Evolutionary conservation across 37 sponge, comb jelly and placozoan species (phyloP).

Genomic region (Spongia lamella): DNA sequence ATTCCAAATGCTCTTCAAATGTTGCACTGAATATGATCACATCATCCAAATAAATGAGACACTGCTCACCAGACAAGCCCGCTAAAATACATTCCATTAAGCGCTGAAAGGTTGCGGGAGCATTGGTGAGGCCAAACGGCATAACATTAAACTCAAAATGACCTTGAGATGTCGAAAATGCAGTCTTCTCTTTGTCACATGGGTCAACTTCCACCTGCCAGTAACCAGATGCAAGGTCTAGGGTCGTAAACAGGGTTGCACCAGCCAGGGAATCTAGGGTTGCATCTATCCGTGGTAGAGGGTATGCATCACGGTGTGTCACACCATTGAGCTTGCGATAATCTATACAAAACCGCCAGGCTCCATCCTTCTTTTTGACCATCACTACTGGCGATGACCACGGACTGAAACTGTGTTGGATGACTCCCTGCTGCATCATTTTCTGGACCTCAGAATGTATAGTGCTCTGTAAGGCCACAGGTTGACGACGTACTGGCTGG

Average conservation of each 20-base stretch:
- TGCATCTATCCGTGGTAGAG: constrained; percentile 15
- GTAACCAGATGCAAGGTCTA: constrained; percentile 7
- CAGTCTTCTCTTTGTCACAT: constrained; percentile 13
- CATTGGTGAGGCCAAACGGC: constrained; percentile 20
- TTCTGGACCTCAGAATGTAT: not conserved
- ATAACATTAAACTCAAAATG: constrained; percentile 12
- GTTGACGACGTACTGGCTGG: constrained; percentile 3
- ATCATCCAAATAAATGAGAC: constrained; percentile 30
- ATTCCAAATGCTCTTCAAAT: not conserved
- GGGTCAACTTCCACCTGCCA: not conserved
- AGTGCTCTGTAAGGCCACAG: not conserved
- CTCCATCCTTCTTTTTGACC: constrained; percentile 27
- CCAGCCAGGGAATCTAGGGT: constrained; percentile 16
- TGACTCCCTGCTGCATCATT: not conserved
- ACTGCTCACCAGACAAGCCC: not conserved
- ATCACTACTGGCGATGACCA: constrained; percentile 30
- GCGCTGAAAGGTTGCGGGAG: constrained; percentile 10
- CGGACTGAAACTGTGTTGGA: constrained; percentile 6
- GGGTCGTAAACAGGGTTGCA: not conserved
- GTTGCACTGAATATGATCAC: not conserved
- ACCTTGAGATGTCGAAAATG: constrained; percentile 8
- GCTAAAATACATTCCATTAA: not conserved
- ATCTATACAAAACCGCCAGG: constrained; percentile 12
- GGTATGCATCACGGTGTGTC: constrained; percentile 18
- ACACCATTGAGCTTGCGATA: constrained; percentile 21